These are phyloP conservation scores for Miichthys miiuy DNA, from an alignment of 2,797 vertebrate species.

Conservation along the genomic window DNA sequence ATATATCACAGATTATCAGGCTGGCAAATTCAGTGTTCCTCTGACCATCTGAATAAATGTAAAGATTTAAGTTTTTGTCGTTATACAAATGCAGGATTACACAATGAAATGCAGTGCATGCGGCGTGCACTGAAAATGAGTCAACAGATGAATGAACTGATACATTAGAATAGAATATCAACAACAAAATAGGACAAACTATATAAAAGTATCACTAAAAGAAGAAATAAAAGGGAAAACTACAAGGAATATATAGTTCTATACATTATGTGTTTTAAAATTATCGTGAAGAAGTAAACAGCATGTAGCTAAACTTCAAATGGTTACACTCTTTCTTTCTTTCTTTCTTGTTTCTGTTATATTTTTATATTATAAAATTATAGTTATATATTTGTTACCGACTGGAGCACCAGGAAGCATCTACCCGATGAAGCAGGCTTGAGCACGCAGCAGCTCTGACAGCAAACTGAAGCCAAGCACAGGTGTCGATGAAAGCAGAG, in stretches of 20 bases:
- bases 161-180: background rate
- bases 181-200: background rate
- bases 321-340: background rate
- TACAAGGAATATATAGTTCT: too few species aligned
- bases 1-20: background rate
- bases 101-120: background rate
- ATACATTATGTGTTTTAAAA: background rate
- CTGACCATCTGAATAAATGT: background rate
- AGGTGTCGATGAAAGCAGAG: background rate
- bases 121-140: too few species aligned
- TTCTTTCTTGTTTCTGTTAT: background rate
- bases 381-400: background rate
- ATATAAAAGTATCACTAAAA: background rate
- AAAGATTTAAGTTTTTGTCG: background rate
- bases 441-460: background rate
- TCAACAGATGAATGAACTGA: too few species aligned
- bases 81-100: background rate
- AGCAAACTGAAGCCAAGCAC: background rate
- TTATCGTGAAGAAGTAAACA: too few species aligned
- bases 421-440: background rate
- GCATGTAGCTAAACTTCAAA: background rate
- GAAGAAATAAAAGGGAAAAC: too few species aligned
- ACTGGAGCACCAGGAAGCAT: background rate
- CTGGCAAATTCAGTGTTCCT: background rate
- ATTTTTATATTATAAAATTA: background rate